Evolutionary conservation across 2,888 invertebrate genomes (phyloP).

Genomic region (Plebejus argus): DNA sequence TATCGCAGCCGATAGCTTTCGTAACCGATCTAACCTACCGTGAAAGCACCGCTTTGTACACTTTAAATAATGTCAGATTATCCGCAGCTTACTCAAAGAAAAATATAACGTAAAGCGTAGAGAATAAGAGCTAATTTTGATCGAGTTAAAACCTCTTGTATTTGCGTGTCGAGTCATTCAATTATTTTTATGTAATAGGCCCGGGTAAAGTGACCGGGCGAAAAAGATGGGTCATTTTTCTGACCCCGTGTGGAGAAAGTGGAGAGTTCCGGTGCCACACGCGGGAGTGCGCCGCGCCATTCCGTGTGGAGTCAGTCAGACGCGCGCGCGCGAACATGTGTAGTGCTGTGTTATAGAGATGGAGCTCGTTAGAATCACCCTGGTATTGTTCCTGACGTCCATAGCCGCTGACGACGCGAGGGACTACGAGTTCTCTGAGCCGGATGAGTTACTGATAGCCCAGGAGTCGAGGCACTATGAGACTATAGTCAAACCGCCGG

Average conservation of each 20-base stretch:
- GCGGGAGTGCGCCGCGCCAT: conserved; percentile 66
- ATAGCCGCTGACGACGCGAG: conserved; percentile 55
- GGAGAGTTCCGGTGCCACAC: conserved; percentile 72
- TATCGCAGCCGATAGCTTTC: conserved; percentile 46
- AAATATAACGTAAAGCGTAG: not conserved
- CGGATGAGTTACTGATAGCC: conserved; percentile 71
- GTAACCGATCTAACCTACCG: conserved; percentile 62
- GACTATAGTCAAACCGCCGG: conserved; percentile 62
- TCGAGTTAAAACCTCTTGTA: conserved; percentile 34
- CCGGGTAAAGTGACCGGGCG: conserved; percentile 50
- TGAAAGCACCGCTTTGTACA: conserved; percentile 52
- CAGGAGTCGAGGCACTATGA: conserved; percentile 71
- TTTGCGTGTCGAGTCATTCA: conserved; percentile 36
- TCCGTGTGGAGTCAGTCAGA: conserved; percentile 58
- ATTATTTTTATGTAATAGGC: conserved; percentile 42
- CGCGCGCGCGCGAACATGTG: conserved; percentile 55
- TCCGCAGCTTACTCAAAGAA: not conserved
- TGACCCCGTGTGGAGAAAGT: conserved; percentile 67
- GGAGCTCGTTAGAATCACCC: conserved; percentile 45
- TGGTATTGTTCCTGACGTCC: conserved; percentile 47
- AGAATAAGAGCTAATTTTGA: conserved; percentile 28
- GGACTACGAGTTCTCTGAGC: conserved; percentile 62
- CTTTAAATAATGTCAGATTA: conserved; percentile 17
- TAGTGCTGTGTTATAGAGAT: conserved; percentile 38
- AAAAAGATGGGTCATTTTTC: conserved; percentile 49